Percentiles rank a stretch among this genome's conserved stretches.
Conservation (phyloP, 2,888 invertebrate species). For the Deilephila porcellus region DNA sequence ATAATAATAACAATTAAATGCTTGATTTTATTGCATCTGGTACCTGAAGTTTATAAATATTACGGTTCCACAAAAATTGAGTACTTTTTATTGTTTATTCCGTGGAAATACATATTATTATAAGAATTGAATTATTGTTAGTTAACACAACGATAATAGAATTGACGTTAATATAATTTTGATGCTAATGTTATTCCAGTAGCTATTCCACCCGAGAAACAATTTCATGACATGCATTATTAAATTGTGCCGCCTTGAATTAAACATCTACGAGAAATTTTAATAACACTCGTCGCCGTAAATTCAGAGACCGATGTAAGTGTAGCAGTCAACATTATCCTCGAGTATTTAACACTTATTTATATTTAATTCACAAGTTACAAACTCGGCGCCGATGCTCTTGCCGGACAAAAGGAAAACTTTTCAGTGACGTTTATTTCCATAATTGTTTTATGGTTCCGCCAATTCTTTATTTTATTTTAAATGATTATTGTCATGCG, state of each 20-base stretch:
- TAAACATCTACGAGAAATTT: slow-evolving; percentile 57
- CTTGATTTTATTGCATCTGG: no score
- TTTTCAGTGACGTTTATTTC: slow-evolving; percentile 8
- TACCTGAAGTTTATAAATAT: no score
- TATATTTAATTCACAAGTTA: slow-evolving; percentile 16
- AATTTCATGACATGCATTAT: slow-evolving; percentile 54
- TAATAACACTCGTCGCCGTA: slow-evolving; percentile 47
- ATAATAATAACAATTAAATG: no score
- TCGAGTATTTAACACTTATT: slow-evolving; percentile 14
- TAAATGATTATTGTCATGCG: not conserved
- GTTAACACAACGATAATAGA: not conserved
- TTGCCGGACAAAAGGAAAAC: slow-evolving; percentile 10
- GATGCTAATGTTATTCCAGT: slow-evolving; percentile 46
- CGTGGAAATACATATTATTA: not conserved
- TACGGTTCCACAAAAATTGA: not conserved
- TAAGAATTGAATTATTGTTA: not conserved
- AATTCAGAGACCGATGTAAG: slow-evolving; percentile 20
- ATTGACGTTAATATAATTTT: slow-evolving; percentile 40
- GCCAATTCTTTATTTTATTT: not conserved
- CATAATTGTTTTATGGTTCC: not conserved
- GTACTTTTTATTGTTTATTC: not conserved
- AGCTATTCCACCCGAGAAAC: slow-evolving; percentile 52
- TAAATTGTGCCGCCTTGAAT: slow-evolving; percentile 55
- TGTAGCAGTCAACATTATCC: slow-evolving; percentile 19
- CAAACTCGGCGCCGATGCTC: slow-evolving; percentile 1